Base-by-base conservation (phyloP, 2,113 vertebrate genomes). In the Solea senegalensis region DNA sequence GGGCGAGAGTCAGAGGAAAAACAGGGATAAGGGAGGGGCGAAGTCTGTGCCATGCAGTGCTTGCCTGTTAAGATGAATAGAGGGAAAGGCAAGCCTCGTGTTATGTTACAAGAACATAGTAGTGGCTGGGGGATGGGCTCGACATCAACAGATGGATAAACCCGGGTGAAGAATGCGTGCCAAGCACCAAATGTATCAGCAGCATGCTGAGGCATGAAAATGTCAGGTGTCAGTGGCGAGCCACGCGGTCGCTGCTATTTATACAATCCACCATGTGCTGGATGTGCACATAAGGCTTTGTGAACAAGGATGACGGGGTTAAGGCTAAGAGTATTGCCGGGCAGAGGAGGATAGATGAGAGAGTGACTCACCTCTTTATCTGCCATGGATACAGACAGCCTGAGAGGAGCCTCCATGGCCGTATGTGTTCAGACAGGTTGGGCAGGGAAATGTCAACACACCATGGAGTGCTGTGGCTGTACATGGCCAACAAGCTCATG, bases 181-280 rank as follows among this genome's bases (percentile, higher is more conserved):
- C 86, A 86, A 86, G 86, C 78, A 87, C 86, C 88, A 91, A 92
- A 88, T 87, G 87, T 84, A 85, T 87, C 85, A 85, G 76, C 60
- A 78, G 84, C 89, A 86, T 88, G 86, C 86, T 74, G 82, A 87
- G 84, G 86, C 86, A 92, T 86, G 90, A 83, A 91, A 91, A 91
- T 91, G 90, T 93, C 92, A 92, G 89, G 90, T 90, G 90, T 91
- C 92, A 91, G 86, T 57, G 85, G 65, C 82, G 71, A 91, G 89
- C 84, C 88, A 88, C 71, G 87, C 67, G 80, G 88, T 80, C 76
- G 80, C 81, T 85, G 83, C 90, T 93, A 92, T 91, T 91, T 90
- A 91, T 92, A 91, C 77, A 51, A 66, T 64, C 69, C 69, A 66
- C 84, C 88, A 78, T 91, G 89, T 89, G 86, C 84, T 82, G 88